Base-by-base conservation (phyloP, 2,113 vertebrate genomes). In the Echinops telfairi region DNA sequence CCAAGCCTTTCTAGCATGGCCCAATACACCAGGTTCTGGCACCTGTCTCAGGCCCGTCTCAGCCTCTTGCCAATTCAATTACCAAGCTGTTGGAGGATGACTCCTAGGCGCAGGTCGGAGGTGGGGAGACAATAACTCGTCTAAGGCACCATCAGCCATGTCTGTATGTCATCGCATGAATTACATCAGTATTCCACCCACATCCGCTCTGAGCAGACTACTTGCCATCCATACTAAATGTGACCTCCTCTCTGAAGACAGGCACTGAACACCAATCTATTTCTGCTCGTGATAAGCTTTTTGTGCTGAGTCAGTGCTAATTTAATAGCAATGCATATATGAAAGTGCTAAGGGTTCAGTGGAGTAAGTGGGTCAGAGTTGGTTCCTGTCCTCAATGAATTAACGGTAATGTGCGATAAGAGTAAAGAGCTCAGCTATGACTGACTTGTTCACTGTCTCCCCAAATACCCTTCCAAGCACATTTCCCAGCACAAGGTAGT, bases 1-100 rank as follows among this genome's bases (percentile, higher is more conserved):
- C 6, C 70, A 66, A 58, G 71, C n/a, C 57, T 81, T 90, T 90
- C 89, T 90, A 47, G 64, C 82, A 83, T 83, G n/a, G 71, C 31
- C 73, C 89, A 78, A 86, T 80, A 62, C 71, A 33, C 64, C 11
- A 66, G 57, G 25, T 29, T 87, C 62, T 75, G 11, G 11, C 77
- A 86, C 6, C 53, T 23, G 10, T 5, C 62, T 83, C 70, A 36
- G 36, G 33, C 64, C 71, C 36, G 10, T 53, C 47, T 53, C 47
- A 8, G 47, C 47, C 47, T 53, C 47, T 12, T 53, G 47, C 47
- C 47, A n/a, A 47, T 31, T n/a, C 76, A 66, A 85, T 79, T 53
- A 71, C 43, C n/a, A 82, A 78, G 40, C 47, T 70, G 31, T 71
- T 62, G 20, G 70, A 91, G n/a, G n/a, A n/a, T n/a, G n/a, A n/a